Evolutionary conservation across 2,797 vertebrate species (phyloP).

Genomic region (Novumbra hubbsi): DNA sequence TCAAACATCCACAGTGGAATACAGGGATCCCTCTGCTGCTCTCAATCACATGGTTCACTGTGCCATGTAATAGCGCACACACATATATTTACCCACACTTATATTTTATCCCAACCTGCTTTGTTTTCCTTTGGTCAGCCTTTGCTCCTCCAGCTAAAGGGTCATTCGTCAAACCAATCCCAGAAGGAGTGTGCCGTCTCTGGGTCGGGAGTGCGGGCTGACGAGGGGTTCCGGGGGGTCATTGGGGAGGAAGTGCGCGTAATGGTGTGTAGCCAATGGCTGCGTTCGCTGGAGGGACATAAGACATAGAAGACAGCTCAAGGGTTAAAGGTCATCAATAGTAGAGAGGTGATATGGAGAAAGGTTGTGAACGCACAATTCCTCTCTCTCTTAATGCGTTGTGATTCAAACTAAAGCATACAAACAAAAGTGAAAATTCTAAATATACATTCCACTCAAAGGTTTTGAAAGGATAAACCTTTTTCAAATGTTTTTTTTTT

Average conservation of each 20-base stretch:
- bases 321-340: conserved; percentile 27
- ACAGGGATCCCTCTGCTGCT: conserved; percentile 41
- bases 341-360: not conserved
- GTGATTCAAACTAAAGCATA: no score
- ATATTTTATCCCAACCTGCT: not conserved
- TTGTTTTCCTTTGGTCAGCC: not conserved
- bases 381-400: not conserved
- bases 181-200: not conserved
- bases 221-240: not conserved
- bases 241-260: conserved; percentile 16
- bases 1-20: conserved; percentile 44
- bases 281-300: conserved; percentile 15
- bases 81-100: conserved; percentile 10
- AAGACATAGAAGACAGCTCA: conserved; percentile 19
- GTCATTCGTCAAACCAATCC: not conserved
- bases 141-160: conserved; percentile 1
- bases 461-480: no score
- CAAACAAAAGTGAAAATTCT: no score
- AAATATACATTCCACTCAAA: no score
- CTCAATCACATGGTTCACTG: conserved; percentile 57
- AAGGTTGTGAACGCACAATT: not conserved
- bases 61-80: conserved; percentile 49
- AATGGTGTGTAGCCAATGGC: conserved; percentile 21
- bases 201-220: not conserved
- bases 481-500: no score